A percentile compares a stretch with the other conserved stretches of the same genome.
These are phyloP conservation scores for Macrobrachium rosenbergii DNA, from an alignment of 1,140 invertebrate species.

Conservation along the genomic window DNA sequence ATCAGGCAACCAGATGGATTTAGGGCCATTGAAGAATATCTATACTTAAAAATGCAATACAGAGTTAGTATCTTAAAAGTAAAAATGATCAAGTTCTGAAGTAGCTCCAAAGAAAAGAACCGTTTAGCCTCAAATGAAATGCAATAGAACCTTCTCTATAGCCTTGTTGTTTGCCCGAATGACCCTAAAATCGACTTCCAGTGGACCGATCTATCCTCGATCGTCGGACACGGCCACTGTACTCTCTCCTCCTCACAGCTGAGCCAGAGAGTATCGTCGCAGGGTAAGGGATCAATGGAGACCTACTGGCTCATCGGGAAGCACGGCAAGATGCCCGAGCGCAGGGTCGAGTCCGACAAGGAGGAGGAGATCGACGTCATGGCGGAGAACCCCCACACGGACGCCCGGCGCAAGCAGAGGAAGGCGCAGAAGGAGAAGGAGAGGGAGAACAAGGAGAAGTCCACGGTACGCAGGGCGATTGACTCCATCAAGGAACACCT, in stretches of 20 bases:
- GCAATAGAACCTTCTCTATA: too few relatives aligned
- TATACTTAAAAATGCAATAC: too few relatives aligned
- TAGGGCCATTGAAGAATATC: too few relatives aligned
- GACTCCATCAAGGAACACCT: slow-evolving; percentile 57
- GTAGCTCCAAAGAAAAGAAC: too few relatives aligned
- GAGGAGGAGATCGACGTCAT: slow-evolving; percentile 58
- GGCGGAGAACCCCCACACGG: slow-evolving; percentile 55
- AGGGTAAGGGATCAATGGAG: slow-evolving; percentile 70
- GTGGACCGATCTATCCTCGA: not conserved
- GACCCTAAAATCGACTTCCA: not conserved
- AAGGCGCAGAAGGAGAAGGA: slow-evolving; percentile 57
- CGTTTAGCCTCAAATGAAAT: too few relatives aligned
- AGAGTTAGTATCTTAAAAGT: too few relatives aligned
- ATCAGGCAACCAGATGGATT: too few relatives aligned
- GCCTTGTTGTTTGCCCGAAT: too few relatives aligned
- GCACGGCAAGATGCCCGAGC: slow-evolving; percentile 76
- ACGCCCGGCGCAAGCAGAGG: slow-evolving; percentile 55
- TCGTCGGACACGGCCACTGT: not conserved
- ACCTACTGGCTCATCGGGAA: slow-evolving; percentile 72
- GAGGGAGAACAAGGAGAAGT: slow-evolving; percentile 54
- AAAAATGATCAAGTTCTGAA: too few relatives aligned
- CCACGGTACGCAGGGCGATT: slow-evolving; percentile 46
- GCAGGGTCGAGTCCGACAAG: slow-evolving; percentile 47
- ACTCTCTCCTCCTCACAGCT: slow-evolving; percentile 2
- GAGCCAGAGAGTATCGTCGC: slow-evolving; percentile 21